Conservation (phyloP, 1,140 invertebrate species). For the Drosophila elegans region DNA sequence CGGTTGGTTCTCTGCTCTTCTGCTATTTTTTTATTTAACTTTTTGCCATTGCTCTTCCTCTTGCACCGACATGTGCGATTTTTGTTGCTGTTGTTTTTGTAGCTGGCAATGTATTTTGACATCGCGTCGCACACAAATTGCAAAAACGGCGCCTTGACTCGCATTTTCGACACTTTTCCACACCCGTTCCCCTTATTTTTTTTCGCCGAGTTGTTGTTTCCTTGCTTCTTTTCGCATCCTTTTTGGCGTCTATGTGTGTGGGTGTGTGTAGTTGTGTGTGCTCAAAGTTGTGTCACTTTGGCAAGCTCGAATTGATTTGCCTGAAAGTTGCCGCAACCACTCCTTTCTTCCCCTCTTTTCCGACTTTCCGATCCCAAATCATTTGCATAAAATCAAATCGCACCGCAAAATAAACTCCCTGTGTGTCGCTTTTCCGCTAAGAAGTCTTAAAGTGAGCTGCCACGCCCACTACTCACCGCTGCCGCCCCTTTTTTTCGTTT, state of each 20-base stretch:
- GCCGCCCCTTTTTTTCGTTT: conserved; percentile 3
- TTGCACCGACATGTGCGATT: conserved; percentile 15
- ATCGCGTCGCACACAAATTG: conserved; percentile 73
- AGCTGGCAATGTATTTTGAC: conserved; percentile 55
- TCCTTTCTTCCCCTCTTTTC: background rate
- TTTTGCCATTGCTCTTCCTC: conserved; percentile 13
- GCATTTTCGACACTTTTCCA: conserved; percentile 62
- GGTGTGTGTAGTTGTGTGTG: conserved; percentile 6
- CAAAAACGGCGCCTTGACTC: conserved; percentile 68
- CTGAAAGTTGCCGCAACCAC: conserved; percentile 59
- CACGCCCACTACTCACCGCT: conserved; percentile 47
- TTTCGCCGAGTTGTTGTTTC: conserved; percentile 13
- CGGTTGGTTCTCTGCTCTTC: conserved; percentile 9
- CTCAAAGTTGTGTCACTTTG: conserved; percentile 66
- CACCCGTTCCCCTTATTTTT: conserved; percentile 13
- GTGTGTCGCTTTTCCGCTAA: conserved; percentile 37
- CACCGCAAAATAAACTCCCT: conserved; percentile 74
- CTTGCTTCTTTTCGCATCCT: conserved; percentile 34
- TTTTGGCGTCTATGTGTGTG: conserved; percentile 15
- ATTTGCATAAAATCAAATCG: conserved; percentile 82
- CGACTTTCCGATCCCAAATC: conserved; percentile 34
- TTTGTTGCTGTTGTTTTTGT: conserved; percentile 17
- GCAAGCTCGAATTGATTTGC: conserved; percentile 79
- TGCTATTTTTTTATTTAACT: conserved; percentile 12
- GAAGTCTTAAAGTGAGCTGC: conserved; percentile 30